These are phyloP conservation scores for Dermatemys mawii DNA, from an alignment of 2,113 vertebrate genomes.

Conservation along the genomic window DNA sequence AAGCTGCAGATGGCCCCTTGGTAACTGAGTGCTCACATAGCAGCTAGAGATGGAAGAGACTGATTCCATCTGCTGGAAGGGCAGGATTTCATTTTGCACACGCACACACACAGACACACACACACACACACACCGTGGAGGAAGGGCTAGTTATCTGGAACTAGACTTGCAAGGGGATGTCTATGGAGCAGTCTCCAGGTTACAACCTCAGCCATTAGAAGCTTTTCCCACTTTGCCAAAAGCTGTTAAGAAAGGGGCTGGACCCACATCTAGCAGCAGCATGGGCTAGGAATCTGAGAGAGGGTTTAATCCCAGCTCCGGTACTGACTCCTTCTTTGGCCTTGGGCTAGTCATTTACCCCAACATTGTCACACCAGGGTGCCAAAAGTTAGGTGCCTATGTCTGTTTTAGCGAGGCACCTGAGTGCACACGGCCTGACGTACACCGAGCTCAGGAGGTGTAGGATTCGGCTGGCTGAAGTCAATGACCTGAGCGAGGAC, in stretches of 20 bases:
- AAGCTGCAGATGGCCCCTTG: not conserved
- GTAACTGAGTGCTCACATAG: not conserved
- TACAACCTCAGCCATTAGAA: too few species aligned
- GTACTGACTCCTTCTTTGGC: not conserved
- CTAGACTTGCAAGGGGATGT: too few species aligned
- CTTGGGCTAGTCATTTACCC: not conserved
- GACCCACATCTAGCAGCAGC: not conserved
- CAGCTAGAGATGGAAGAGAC: not conserved
- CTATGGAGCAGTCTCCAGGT: too few species aligned
- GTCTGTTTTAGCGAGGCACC: not conserved
- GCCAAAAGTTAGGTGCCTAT: not conserved
- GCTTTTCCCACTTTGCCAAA: not conserved
- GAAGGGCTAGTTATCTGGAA: not conserved
- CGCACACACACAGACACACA: too few species aligned
- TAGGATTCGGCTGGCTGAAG: too few species aligned
- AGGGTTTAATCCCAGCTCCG: not conserved
- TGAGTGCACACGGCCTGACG: not conserved
- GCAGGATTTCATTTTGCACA: not conserved
- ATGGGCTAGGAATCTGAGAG: not conserved
- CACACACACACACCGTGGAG: too few species aligned
- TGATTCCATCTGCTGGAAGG: not conserved
- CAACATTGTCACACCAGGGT: not conserved
- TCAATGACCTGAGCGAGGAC: not conserved
- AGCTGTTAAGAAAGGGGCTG: not conserved
- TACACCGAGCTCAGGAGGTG: too few species aligned